A percentile compares a stretch with the other conserved stretches of the same genome.
Evolutionary conservation across 2,888 invertebrate genomes (phyloP).

Genomic region (Drosophila birchii): DNA sequence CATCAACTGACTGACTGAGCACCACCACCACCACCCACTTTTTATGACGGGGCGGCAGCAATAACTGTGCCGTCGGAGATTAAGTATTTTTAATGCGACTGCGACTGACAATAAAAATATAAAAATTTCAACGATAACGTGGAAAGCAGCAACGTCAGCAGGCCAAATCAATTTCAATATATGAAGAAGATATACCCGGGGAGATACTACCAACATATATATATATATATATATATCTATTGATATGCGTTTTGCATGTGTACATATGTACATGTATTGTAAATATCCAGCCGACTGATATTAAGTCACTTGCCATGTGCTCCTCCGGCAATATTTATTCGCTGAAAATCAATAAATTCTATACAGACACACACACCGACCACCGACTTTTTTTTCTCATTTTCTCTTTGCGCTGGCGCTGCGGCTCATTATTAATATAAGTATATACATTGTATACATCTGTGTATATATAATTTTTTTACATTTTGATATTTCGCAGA

Average conservation of each 20-base stretch:
- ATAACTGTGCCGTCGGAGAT: slow-evolving; percentile 72
- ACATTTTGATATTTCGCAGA: slow-evolving; percentile 77
- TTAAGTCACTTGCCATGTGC: slow-evolving; percentile 55
- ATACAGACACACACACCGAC: slow-evolving; percentile 52
- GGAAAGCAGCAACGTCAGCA: slow-evolving; percentile 32
- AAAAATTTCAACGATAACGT: slow-evolving; percentile 79
- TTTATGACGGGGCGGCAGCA: slow-evolving; percentile 46
- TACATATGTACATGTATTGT: slow-evolving; percentile 24
- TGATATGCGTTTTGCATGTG: slow-evolving; percentile 34
- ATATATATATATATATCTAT: slow-evolving; percentile 17
- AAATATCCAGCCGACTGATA: slow-evolving; percentile 48
- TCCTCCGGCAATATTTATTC: slow-evolving; percentile 51
- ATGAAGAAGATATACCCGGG: slow-evolving; percentile 18
- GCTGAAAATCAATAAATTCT: slow-evolving; percentile 82
- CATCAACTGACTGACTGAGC: slow-evolving; percentile 13
- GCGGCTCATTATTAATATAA: slow-evolving; percentile 65
- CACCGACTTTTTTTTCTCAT: slow-evolving; percentile 55
- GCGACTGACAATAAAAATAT: slow-evolving; percentile 70
- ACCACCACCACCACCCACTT: slow-evolving; percentile 16
- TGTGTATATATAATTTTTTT: slow-evolving; percentile 73
- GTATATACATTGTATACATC: slow-evolving; percentile 54
- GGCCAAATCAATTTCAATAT: slow-evolving; percentile 74
- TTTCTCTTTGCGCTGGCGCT: slow-evolving; percentile 64
- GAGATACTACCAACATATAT: neutral
- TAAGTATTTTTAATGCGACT: slow-evolving; percentile 81